Percentiles rank a stretch among this genome's conserved stretches.
Evolutionary conservation across 2,797 vertebrate genomes (phyloP).

Genomic region (Hozukius guyotensis): DNA sequence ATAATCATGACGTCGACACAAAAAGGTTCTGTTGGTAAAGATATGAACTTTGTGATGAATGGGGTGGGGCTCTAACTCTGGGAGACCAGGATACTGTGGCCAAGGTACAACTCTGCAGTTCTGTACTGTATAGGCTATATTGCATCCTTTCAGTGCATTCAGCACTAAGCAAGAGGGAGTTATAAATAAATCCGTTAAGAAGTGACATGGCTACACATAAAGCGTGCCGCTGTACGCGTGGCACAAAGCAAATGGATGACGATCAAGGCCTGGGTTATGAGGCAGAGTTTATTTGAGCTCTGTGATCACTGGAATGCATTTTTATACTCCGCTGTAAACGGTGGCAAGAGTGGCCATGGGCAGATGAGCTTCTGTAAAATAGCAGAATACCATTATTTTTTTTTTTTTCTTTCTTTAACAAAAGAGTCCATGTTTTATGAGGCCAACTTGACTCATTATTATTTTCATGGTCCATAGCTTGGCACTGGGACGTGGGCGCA

Average conservation of each 20-base stretch:
- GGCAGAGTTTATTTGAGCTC: slow-evolving; percentile 49
- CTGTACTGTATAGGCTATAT: not conserved
- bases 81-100: not conserved
- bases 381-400: slow-evolving; percentile 27
- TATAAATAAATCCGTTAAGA: slow-evolving; percentile 29
- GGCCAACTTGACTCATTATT: slow-evolving; percentile 26
- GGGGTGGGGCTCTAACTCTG: not conserved
- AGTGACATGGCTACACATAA: slow-evolving; percentile 7
- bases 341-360: slow-evolving; percentile 20
- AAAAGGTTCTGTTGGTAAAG: not conserved
- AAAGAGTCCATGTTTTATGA: slow-evolving; percentile 52
- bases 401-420: slow-evolving; percentile 14
- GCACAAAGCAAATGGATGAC: slow-evolving; percentile 36
- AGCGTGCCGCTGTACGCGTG: not conserved
- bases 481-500: not conserved
- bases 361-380: slow-evolving; percentile 49
- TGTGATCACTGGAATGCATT: slow-evolving; percentile 53
- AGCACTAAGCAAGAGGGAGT: not conserved
- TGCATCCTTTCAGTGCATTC: not conserved
- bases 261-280: slow-evolving; percentile 43
- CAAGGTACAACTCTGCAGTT: not conserved
- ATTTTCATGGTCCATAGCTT: slow-evolving; percentile 33
- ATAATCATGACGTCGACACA: too few relatives aligned
- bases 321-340: slow-evolving; percentile 48
- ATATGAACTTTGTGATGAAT: not conserved